Conservation (phyloP, 2,797 vertebrate genomes). For the Tokudaia tokunoshimensis region DNA sequence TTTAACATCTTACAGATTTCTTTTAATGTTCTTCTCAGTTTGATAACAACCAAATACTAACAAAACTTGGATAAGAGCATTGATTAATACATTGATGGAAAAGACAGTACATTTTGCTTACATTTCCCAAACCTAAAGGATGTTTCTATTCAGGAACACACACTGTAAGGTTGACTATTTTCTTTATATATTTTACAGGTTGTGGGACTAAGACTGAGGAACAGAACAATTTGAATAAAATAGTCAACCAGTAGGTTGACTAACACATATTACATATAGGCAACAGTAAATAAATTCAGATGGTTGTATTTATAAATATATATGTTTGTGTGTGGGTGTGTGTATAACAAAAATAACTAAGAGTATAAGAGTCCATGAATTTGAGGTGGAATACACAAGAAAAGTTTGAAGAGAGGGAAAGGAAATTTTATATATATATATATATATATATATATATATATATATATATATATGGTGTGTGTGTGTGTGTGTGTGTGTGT, state of each 20-base stretch:
- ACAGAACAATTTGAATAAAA: background rate
- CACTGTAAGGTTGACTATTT: background rate
- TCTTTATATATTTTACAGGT: constrained; percentile 12
- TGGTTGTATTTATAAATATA: background rate
- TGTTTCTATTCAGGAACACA: background rate
- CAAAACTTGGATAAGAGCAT: constrained; percentile 3
- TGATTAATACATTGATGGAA: background rate
- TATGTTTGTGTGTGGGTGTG: background rate
- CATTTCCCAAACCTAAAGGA: background rate
- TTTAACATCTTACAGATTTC: background rate
- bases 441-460: background rate
- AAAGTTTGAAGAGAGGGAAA: background rate
- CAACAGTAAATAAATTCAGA: background rate
- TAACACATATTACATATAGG: background rate
- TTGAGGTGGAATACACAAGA: background rate
- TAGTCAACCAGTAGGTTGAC: background rate
- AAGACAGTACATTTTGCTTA: background rate
- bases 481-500: no score
- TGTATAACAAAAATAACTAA: background rate
- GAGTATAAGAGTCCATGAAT: background rate
- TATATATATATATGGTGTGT: no score
- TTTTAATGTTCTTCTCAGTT: background rate
- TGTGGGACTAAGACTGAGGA: background rate
- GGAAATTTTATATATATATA: background rate
- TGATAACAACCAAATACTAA: constrained; percentile 24